Conservation (phyloP, 64 coral and sea anemone species). For the Montipora capricornis region DNA sequence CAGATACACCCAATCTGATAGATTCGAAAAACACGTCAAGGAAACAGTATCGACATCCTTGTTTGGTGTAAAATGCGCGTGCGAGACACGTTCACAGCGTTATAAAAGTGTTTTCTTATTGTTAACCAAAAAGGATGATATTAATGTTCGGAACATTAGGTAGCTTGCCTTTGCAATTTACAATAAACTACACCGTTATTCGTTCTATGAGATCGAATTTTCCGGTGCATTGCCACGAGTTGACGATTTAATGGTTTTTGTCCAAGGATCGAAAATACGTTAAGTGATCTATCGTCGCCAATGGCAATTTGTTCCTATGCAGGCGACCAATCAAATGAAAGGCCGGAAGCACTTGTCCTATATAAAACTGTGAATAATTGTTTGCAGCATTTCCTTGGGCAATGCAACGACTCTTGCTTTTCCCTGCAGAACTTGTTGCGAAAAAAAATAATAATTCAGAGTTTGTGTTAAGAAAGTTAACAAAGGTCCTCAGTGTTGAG, state of each 20-base stretch:
- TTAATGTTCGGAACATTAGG: background rate
- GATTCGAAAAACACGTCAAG: too few relatives aligned
- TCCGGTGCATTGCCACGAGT: background rate
- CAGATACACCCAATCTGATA: too few relatives aligned
- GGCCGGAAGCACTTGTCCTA: background rate
- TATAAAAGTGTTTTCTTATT: background rate
- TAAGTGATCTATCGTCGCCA: background rate
- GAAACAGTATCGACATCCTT: too few relatives aligned
- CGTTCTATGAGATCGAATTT: background rate
- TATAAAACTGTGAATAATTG: background rate
- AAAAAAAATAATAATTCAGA: background rate
- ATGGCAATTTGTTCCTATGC: constrained; percentile 28
- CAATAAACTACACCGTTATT: background rate
- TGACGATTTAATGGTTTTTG: background rate
- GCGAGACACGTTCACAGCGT: too few relatives aligned
- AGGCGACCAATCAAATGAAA: background rate
- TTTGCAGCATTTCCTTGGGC: background rate
- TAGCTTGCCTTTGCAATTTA: background rate
- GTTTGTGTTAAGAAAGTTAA: background rate
- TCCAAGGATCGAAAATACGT: background rate
- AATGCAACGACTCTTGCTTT: background rate
- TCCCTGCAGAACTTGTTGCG: background rate
- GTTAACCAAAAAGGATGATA: background rate
- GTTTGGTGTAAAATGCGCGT: too few relatives aligned
- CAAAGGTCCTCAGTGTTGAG: background rate